These are phyloP conservation scores for Mnemiopsis leidyi DNA, from an alignment of 37 sponge, comb jelly and placozoan genomes.

Conservation along the genomic window DNA sequence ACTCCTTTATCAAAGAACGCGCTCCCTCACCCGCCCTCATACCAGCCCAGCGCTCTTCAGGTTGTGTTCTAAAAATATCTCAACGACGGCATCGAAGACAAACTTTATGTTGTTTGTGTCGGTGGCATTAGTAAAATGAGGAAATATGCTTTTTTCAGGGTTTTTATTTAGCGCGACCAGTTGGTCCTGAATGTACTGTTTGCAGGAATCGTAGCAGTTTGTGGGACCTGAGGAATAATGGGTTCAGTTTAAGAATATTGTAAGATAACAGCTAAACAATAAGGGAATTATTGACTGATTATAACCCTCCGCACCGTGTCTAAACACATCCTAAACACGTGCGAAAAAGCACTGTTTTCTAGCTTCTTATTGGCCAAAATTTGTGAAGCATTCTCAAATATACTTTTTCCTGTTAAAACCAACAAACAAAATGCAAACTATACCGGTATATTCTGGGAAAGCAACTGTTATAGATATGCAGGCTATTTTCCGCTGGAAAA, in stretches of 20 bases:
- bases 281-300: too few relatives aligned
- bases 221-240: neutral
- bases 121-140: slow-evolving; percentile 54
- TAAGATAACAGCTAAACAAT: too few relatives aligned
- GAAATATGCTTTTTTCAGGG: slow-evolving; percentile 42
- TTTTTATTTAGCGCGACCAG: neutral
- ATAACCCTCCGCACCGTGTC: too few relatives aligned
- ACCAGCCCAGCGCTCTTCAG: slow-evolving; percentile 43
- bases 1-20: too few relatives aligned
- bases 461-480: neutral
- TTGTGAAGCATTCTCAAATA: neutral
- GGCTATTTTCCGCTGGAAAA: slow-evolving; percentile 14
- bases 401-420: too few relatives aligned
- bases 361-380: too few relatives aligned
- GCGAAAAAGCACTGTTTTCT: too few relatives aligned
- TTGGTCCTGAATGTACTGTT: slow-evolving; percentile 5
- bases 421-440: too few relatives aligned
- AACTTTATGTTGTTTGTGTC: slow-evolving; percentile 59
- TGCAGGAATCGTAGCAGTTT: neutral
- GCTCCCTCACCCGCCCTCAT: too few relatives aligned
- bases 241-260: neutral
- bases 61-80: slow-evolving; percentile 63
- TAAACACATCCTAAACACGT: too few relatives aligned
- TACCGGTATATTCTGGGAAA: slow-evolving; percentile 57
- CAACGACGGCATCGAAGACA: slow-evolving; percentile 49